phyloP scores from a whole-genome alignment of 1,140 invertebrate species.

The Hylyphantes graminicola region DNA sequence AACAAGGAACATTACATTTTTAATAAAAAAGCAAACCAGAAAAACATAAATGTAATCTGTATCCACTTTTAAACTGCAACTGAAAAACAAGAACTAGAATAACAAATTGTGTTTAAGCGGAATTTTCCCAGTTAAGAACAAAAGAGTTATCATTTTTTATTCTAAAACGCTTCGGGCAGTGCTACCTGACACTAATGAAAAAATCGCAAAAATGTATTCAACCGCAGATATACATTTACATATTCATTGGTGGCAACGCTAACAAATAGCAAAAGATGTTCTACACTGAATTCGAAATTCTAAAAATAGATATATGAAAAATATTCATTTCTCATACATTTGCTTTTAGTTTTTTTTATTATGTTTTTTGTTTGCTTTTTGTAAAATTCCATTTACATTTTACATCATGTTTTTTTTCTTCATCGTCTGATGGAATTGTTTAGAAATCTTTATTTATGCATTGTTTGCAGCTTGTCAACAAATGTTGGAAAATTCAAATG shows the following conservation, averaged over 20 bases:
- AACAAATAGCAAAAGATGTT: constrained; percentile 27
- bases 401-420: background rate
- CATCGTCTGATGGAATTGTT: background rate
- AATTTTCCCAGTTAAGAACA: constrained; percentile 1
- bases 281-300: constrained; percentile 27
- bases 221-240: constrained; percentile 29
- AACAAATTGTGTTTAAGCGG: constrained; percentile 30
- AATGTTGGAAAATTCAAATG: no score
- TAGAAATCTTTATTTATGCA: no score
- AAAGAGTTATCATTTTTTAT: constrained; percentile 8
- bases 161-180: background rate
- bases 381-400: background rate
- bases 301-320: background rate
- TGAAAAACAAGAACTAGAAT: constrained; percentile 27
- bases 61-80: background rate
- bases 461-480: no score
- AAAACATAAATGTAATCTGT: background rate
- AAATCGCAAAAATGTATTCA: constrained; percentile 30
- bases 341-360: constrained; percentile 3
- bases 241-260: constrained; percentile 27
- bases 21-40: background rate
- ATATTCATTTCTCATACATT: constrained; percentile 34
- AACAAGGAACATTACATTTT: no score
- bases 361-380: background rate
- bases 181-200: constrained; percentile 20